These are phyloP conservation scores for Nibea coibor DNA, from an alignment of 2,113 vertebrate species.

Conservation along the genomic window DNA sequence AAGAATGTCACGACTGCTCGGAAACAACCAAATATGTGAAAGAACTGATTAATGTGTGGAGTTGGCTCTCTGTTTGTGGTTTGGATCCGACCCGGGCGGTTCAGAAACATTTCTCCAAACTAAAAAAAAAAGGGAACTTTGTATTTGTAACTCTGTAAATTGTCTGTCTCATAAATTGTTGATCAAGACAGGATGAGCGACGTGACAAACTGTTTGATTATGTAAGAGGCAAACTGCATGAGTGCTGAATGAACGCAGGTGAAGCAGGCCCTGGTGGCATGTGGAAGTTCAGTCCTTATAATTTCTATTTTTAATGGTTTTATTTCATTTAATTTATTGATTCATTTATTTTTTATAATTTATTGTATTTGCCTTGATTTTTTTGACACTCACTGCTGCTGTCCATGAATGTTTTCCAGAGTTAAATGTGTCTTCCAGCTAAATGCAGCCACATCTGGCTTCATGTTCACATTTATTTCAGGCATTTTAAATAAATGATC, in stretches of 20 bases:
- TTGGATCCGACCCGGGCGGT: conserved; percentile 7
- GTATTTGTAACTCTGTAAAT: conserved; percentile 35
- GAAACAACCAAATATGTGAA: conserved; percentile 7
- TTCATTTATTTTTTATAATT: conserved; percentile 65
- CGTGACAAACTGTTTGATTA: not conserved
- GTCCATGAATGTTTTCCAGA: conserved; percentile 20
- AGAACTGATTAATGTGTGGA: not conserved
- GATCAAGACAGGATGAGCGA: not conserved
- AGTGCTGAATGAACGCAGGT: conserved; percentile 22
- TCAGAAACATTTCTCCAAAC: conserved; percentile 18
- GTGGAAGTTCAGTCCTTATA: conserved; percentile 43
- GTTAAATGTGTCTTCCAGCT: not conserved
- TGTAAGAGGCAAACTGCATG: conserved; percentile 27
- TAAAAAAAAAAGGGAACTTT: conserved; percentile 60
- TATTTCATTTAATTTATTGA: conserved; percentile 40
- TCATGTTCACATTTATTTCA: conserved; percentile 4
- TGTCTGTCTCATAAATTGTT: conserved; percentile 52
- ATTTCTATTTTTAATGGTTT: conserved; percentile 60
- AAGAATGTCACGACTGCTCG: conserved; percentile 23
- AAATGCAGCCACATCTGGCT: conserved; percentile 2
- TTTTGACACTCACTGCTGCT: conserved; percentile 50
- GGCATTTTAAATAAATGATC: not conserved
- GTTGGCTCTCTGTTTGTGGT: conserved; percentile 23
- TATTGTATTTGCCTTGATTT: conserved; percentile 67
- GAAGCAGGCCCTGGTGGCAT: conserved; percentile 65